Base-by-base conservation (phyloP, 2,888 invertebrate species). In the Shargacucullia verbasci region DNA sequence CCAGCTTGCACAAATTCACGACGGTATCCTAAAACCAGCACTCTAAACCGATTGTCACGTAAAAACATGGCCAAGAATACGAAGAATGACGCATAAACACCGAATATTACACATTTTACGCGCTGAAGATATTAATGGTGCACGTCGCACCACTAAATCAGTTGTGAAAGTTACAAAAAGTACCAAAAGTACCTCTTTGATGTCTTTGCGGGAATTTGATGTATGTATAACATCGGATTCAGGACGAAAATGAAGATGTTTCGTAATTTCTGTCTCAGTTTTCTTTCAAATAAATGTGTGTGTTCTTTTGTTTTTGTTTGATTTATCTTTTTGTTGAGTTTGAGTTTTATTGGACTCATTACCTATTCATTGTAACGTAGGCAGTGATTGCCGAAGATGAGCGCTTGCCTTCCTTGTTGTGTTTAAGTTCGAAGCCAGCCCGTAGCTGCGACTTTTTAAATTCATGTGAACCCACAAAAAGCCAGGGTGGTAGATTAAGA, bases 131-230 rank as follows among this genome's bases (percentile, higher is more conserved):
- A 69, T 74, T 69, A 74, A 73, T 74, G 72, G 34, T 46, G 33
- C 35, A 47, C 5, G 74, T 49, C 54, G 53, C 45, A 60, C 47
- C 49, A 73, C 54, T 73, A 73, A 74, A 73, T 73, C 72, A 74
- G 65, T 34, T 46, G 37, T 29, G 59, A 62, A 59, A 59, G 41
- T 41, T 37, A 66, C 29, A 69, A 63, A 69, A 72, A 62, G 46
- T 37, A 47, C 25, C 14, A 11, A 25, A 49, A 49, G 20, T 34
- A 13, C 15, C 33, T 45, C 66, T 67, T 67, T 67, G 69, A 67
- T 38, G 69, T 58, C 14, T 53, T 47, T 27, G 47, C 29, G 9
- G 37, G 63, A 68, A 45, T 55, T 55, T 67, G 68, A 67, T 68
- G 48, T 31, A 59, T 53, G 33, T 49, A n/a, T 31, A 8, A 14